Conservation (phyloP, 2,113 vertebrate species). For the Tympanuchus pallidicinctus region DNA sequence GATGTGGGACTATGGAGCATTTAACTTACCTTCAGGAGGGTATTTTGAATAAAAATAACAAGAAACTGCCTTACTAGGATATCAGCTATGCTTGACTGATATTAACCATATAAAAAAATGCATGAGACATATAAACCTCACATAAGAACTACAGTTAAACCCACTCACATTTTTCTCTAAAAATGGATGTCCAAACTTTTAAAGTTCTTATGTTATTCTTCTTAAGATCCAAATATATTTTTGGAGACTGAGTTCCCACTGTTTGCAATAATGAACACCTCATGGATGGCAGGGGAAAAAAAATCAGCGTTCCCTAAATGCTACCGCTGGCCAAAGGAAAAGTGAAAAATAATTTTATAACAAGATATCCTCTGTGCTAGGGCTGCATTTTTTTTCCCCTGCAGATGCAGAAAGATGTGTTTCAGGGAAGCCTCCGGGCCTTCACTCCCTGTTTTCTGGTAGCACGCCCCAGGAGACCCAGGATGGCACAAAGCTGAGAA, state of each 20-base stretch:
- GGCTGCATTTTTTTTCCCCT: neutral
- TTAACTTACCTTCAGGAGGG: slow-evolving; percentile 57
- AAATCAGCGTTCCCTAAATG: neutral
- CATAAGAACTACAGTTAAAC: slow-evolving; percentile 42
- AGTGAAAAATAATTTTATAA: slow-evolving; percentile 14
- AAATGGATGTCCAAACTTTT: slow-evolving; percentile 52
- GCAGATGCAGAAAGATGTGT: neutral
- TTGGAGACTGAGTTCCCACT: slow-evolving; percentile 46
- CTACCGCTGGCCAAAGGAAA: slow-evolving; percentile 8
- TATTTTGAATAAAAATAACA: slow-evolving; percentile 75
- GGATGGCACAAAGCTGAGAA: neutral
- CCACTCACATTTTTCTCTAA: slow-evolving; percentile 53
- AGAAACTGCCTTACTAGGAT: slow-evolving; percentile 60
- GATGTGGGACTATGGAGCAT: slow-evolving; percentile 36
- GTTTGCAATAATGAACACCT: slow-evolving; percentile 54
- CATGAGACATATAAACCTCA: slow-evolving; percentile 38
- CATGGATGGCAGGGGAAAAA: neutral
- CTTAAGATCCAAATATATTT: slow-evolving; percentile 49
- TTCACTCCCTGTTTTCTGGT: neutral
- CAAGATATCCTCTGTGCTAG: neutral
- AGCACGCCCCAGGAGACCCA: neutral
- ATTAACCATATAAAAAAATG: slow-evolving; percentile 60
- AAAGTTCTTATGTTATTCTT: slow-evolving; percentile 31
- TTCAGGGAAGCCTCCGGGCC: neutral
- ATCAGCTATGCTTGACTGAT: slow-evolving; percentile 63